These are phyloP conservation scores for Apomyelois bistriatella DNA, from an alignment of 2,888 invertebrate species.

Conservation along the genomic window DNA sequence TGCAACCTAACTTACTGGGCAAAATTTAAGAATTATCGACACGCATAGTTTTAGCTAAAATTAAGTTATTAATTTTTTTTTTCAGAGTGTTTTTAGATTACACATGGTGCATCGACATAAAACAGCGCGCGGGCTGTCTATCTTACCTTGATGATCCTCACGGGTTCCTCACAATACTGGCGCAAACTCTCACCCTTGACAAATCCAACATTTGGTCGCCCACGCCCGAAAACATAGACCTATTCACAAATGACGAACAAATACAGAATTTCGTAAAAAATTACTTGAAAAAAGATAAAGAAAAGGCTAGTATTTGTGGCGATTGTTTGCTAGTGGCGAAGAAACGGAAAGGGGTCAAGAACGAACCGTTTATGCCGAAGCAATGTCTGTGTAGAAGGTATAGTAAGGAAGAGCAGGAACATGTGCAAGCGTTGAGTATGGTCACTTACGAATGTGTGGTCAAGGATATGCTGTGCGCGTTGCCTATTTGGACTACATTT, in stretches of 20 bases:
- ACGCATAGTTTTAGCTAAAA: no score
- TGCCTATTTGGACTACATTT: constrained; percentile 86
- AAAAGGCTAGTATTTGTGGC: constrained; percentile 33
- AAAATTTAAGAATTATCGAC: no score
- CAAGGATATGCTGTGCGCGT: constrained; percentile 87
- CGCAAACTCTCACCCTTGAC: constrained; percentile 89
- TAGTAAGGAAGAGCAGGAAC: constrained; percentile 65
- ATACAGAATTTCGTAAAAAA: constrained; percentile 85
- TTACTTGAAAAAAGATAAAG: constrained; percentile 71
- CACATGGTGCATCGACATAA: constrained; percentile 88
- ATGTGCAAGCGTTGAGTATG: constrained; percentile 82
- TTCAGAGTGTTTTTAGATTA: constrained; percentile 83
- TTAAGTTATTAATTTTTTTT: constrained; percentile 15
- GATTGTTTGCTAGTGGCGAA: constrained; percentile 38
- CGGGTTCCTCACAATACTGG: constrained; percentile 88
- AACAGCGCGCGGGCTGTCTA: constrained; percentile 93
- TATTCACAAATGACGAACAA: constrained; percentile 87
- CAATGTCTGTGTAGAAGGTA: constrained; percentile 52
- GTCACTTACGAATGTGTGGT: constrained; percentile 90
- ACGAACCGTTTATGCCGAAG: constrained; percentile 34
- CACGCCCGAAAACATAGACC: constrained; percentile 83
- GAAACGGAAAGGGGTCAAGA: constrained; percentile 38
- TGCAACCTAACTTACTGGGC: no score
- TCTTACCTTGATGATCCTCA: constrained; percentile 92
- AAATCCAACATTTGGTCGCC: constrained; percentile 84